Conservation (phyloP, 2,797 vertebrate species). For the Sebastes trivittatus region DNA sequence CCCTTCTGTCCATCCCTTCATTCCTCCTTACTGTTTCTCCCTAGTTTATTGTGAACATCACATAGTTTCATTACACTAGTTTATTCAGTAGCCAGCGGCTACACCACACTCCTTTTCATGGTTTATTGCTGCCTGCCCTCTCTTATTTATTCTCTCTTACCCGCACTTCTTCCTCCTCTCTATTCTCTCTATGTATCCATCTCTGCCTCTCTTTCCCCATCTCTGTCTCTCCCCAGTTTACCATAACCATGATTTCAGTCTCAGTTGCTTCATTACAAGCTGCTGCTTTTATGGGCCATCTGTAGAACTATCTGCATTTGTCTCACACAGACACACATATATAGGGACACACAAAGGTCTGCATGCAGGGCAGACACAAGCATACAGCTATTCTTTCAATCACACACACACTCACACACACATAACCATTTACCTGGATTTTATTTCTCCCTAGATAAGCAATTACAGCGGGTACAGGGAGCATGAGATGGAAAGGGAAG, state of each 20-base stretch:
- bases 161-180: conserved; percentile 34
- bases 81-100: conserved; percentile 65
- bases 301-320: conserved; percentile 75
- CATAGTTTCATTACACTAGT: conserved; percentile 67
- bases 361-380: conserved; percentile 19
- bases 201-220: conserved; percentile 32
- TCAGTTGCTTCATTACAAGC: conserved; percentile 81
- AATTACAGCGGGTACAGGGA: conserved; percentile 61
- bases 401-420: conserved; percentile 8
- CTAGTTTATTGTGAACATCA: conserved; percentile 63
- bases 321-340: conserved; percentile 24
- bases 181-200: conserved; percentile 47
- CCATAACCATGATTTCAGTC: conserved; percentile 80
- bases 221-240: conserved; percentile 64
- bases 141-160: conserved; percentile 66
- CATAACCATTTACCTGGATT: conserved; percentile 58
- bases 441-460: conserved; percentile 74
- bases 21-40: conserved; percentile 22
- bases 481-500: background rate
- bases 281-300: conserved; percentile 81
- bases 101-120: conserved; percentile 48
- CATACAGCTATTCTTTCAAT: conserved; percentile 10
- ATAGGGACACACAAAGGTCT: background rate
- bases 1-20: conserved; percentile 25
- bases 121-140: conserved; percentile 61